Base-by-base conservation (phyloP, 1,140 invertebrate genomes). In the Zaprionus capensis region DNA sequence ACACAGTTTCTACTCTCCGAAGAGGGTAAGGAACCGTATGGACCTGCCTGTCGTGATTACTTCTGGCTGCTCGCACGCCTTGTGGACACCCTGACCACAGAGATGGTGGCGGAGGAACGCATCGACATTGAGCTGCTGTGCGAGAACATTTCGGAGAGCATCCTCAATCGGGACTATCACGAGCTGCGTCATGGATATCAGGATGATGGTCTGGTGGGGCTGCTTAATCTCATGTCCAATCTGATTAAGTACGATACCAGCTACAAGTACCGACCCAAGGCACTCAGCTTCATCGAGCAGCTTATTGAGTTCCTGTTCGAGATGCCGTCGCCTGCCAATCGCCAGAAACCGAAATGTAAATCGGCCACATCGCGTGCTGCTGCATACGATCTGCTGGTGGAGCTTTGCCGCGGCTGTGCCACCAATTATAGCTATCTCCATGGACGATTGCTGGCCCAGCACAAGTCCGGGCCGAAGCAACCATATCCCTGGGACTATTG, bases 401-500 rank as follows among this genome's bases (percentile, higher is more conserved):
- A 99, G 91, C 92, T 99, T 66, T 96, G 96, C 0, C 96, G 97
- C 87, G 96, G 96, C 22, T 95, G 96, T 53, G 95, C 96, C 1
- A 96, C 96, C n/a, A 99, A 98, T 93, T 98, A 98, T 87, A 95
- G 94, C 76, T 94, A 97, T 62, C 93, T 99, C 2, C 97, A 98
- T 78, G 94, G 96, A 26, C 97, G 97, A 72, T 93, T 99, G 17
- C 92, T 98, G 79, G 94, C 95, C 4, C 98, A 99, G 90, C 97
- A 99, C 92, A 96, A 96, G 80, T 97, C 97, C 64, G 95, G 97
- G 49, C 95, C 96, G 0, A 96, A 97, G 87, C 95, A 96, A 3
- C 95, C 97, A 0, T 98, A 99, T 93, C 97, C 97, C 0, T 99
- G 98, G 98, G 98, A 99, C 92, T 98, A 99, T 93, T 99, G 98